These are phyloP conservation scores for Elysia chlorotica DNA, from an alignment of 1,140 invertebrate species.

Conservation along the genomic window DNA sequence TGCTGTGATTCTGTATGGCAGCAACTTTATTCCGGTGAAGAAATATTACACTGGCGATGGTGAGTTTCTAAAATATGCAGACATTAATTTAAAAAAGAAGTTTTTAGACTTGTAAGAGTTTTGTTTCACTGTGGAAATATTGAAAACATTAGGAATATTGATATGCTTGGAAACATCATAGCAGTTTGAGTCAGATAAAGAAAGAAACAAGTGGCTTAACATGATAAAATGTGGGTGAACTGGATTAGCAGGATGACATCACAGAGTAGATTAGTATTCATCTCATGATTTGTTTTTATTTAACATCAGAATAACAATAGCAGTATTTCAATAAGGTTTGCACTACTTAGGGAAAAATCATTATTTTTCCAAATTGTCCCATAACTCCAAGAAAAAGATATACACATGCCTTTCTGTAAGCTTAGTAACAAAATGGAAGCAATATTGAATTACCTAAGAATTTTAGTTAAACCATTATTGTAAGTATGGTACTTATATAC, in stretches of 20 bases:
- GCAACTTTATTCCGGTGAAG: conserved; percentile 62
- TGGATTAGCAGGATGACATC: too few species aligned
- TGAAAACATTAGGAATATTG: neutral
- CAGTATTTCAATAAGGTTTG: too few species aligned
- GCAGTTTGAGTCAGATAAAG: neutral
- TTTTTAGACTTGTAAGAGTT: neutral
- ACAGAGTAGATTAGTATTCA: too few species aligned
- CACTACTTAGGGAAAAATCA: too few species aligned
- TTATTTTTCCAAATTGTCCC: too few species aligned
- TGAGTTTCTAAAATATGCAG: conserved; percentile 36
- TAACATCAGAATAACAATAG: too few species aligned
- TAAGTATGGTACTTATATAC: neutral
- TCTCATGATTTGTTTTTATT: too few species aligned
- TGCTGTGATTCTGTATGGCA: conserved; percentile 59
- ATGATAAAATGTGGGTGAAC: neutral
- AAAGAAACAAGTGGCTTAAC: neutral
- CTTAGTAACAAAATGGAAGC: neutral
- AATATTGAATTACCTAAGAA: neutral
- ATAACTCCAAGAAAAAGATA: too few species aligned
- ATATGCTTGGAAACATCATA: neutral
- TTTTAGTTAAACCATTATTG: neutral
- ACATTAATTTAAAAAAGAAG: neutral
- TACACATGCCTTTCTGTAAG: too few species aligned
- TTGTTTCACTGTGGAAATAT: neutral
- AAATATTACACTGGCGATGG: conserved; percentile 63